A percentile compares a stretch with the other conserved stretches of the same genome.
phyloP scores from a whole-genome alignment of 1,140 invertebrate genomes.

The Drosophila nebulosa region DNA sequence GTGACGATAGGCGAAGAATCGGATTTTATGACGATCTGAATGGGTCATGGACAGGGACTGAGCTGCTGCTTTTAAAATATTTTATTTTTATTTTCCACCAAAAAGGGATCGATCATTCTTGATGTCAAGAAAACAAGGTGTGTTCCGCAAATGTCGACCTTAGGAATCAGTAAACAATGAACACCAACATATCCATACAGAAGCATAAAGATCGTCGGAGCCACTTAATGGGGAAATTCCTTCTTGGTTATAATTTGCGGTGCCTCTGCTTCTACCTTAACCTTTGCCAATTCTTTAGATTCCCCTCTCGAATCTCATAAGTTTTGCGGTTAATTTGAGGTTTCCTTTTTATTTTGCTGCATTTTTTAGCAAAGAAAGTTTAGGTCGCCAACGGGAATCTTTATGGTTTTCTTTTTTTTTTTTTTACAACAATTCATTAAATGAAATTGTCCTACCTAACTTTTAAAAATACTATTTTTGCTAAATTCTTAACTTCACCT shows the following conservation, averaged over 20 bases:
- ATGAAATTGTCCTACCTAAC: background rate
- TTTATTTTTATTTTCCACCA: no score
- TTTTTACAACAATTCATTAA: conserved; percentile 1
- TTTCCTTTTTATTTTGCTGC: conserved; percentile 18
- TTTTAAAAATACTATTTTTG: conserved; percentile 1
- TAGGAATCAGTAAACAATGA: no score
- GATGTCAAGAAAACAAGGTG: no score
- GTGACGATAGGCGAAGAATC: background rate
- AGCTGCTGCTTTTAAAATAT: no score
- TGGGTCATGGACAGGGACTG: background rate
- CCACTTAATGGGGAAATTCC: background rate
- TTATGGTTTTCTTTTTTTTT: background rate
- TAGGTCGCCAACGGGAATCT: conserved; percentile 15
- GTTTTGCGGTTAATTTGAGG: conserved; percentile 6
- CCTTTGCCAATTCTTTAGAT: conserved; percentile 36
- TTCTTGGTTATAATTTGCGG: conserved; percentile 21
- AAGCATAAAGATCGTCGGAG: background rate
- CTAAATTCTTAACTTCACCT: conserved; percentile 37
- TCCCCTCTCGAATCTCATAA: conserved; percentile 4
- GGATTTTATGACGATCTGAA: background rate
- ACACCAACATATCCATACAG: background rate
- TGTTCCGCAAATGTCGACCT: no score
- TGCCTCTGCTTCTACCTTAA: conserved; percentile 28
- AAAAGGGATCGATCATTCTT: no score
- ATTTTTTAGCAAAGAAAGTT: conserved; percentile 36